Base-by-base conservation (phyloP, 1,140 invertebrate species). In the Temnothorax curvispinosus region DNA sequence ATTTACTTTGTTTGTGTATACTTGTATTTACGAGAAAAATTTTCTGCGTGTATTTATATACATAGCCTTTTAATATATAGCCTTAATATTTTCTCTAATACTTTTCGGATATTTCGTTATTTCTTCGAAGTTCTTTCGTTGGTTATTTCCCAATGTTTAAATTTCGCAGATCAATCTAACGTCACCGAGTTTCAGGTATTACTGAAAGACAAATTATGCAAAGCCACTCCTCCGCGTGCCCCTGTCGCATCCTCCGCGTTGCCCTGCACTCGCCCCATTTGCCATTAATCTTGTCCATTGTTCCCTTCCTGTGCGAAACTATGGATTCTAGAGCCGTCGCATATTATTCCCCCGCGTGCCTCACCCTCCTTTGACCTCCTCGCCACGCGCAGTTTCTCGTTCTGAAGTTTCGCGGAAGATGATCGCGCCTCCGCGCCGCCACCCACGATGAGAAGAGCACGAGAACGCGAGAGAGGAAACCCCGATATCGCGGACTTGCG, bases 211-310 rank as follows among this genome's bases (percentile, higher is more conserved):
- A 88, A 88, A 86, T 92, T 92, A 92, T 89, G 88, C 90, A 91
- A 91, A 85, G 65, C 77, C 87, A 75, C 78, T 85, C 90, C 88
- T 84, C 85, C 87, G 85, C 85, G 85, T 71, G 84, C 84, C 72
- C 81, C 74, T 85, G 87, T 84, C 81, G 69, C 54, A 89, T 89
- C 77, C 76, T 58, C 32, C 84, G 77, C 69, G 71, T 85, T 85
- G 77, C 72, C 87, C 74, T 84, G 65, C 71, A 81, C 67, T 85
- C 84, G 62, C 72, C 72, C 87, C 87, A 88, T 88, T 88, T 90
- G 38, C 92, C 86, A 92, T 93, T 93, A 93, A 93, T 93, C 91
- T 93, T 92, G 85, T 88, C 87, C 88, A 92, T 92, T 92, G 92
- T 92, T 92, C 90, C 85, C 89, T 76, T 62, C 54, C 76, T 74